These are phyloP conservation scores for Tetanocera ferruginea DNA, from an alignment of 2,888 invertebrate species.

Conservation along the genomic window DNA sequence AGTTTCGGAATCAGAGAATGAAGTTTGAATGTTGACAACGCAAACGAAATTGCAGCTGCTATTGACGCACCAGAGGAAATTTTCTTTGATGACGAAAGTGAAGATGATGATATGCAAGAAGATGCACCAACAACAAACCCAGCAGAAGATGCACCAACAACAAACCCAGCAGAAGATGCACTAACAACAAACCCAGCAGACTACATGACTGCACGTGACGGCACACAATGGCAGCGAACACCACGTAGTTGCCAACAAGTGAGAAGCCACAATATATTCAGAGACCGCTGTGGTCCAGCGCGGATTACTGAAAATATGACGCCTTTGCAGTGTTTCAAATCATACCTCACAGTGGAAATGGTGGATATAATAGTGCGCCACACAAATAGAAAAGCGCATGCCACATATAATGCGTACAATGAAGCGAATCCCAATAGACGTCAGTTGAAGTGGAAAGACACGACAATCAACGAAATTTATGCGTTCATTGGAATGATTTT, in stretches of 20 bases:
- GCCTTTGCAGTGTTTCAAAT: conserved; percentile 18
- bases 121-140: conserved; percentile 24
- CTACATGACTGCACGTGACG: conserved; percentile 13
- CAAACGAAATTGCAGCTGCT: conserved; percentile 25
- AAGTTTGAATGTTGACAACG: conserved; percentile 22
- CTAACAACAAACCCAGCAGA: conserved; percentile 26
- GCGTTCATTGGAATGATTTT: conserved; percentile 39
- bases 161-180: conserved; percentile 28
- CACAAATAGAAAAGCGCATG: conserved; percentile 10
- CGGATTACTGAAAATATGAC: conserved; percentile 33
- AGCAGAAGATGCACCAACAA: conserved; percentile 26
- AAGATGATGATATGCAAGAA: conserved; percentile 2
- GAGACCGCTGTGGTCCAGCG: conserved; percentile 25
- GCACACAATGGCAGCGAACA: conserved; percentile 18
- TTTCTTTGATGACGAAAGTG: conserved; percentile 36
- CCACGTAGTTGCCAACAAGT: not conserved
- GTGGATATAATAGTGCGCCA: conserved; percentile 31
- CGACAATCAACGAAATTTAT: conserved; percentile 32
- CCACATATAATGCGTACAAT: conserved; percentile 25
- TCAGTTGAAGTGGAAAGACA: conserved; percentile 37
- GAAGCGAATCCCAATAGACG: conserved; percentile 34
- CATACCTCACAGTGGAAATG: conserved; percentile 19
- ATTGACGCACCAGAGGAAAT: conserved; percentile 33
- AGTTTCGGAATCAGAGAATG: conserved; percentile 20
- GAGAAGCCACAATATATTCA: too few species aligned